Evolutionary conservation across 2,888 invertebrate species (phyloP).

Genomic region (Dichetophora obliterata): DNA sequence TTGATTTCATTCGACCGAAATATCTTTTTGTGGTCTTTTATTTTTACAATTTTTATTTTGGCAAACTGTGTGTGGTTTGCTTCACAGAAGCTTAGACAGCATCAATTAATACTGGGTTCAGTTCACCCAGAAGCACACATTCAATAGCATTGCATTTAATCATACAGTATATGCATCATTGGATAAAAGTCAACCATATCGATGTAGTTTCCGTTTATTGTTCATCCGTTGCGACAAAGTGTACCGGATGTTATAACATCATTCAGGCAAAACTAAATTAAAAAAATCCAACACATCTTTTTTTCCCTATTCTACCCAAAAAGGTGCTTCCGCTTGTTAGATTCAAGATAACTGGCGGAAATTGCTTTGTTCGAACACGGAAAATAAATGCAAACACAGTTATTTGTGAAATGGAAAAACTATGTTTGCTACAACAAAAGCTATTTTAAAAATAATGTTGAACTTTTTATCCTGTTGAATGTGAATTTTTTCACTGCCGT

Average conservation of each 20-base stretch:
- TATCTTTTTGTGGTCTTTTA: no score
- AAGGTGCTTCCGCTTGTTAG: constrained; percentile 30
- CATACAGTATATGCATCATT: no score
- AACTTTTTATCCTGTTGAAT: constrained; percentile 19
- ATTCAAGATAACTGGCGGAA: constrained; percentile 26
- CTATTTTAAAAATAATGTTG: constrained; percentile 16
- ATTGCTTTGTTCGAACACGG: constrained; percentile 28
- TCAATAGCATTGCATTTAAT: no score
- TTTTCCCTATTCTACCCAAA: not conserved
- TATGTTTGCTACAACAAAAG: not conserved
- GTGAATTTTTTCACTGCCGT: not conserved
- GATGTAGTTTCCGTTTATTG: not conserved
- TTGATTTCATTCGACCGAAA: no score
- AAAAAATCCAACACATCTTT: not conserved
- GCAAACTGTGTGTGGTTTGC: no score
- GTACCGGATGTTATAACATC: constrained; percentile 19
- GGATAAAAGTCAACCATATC: not conserved
- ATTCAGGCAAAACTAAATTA: constrained; percentile 13
- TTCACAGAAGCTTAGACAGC: no score
- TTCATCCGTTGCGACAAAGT: constrained; percentile 24
- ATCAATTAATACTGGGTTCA: no score
- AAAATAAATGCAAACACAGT: constrained; percentile 10
- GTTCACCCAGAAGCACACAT: no score
- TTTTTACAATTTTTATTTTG: no score
- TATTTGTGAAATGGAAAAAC: not conserved